Base-by-base conservation (phyloP, 1,140 invertebrate genomes). In the Sinonovacula constricta region DNA sequence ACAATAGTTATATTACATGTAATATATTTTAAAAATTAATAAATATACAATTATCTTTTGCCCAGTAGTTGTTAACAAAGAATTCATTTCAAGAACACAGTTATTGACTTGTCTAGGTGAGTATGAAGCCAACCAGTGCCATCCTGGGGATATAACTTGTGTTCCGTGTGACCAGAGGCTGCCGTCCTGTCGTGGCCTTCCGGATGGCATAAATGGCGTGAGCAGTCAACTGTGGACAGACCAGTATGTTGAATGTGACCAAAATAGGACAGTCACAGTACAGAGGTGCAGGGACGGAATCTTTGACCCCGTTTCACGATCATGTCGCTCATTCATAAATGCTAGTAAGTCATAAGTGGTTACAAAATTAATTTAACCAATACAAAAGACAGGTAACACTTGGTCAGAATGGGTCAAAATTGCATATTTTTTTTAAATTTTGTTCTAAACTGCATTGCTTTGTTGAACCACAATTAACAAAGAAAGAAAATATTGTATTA, bases 201-300 rank as follows among this genome's bases (percentile, higher is more conserved):
- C 80, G 2, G 71, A 85, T 71, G 84, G 82, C 15, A 74, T 65
- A n/a, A 62, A 85, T 10, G 26, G 72, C 1, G 79, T 80, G 36
- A 49, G 39, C 2, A 36, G 62, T 24, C 57, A 75, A n/a, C 63
- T 77, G n/a, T 85, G 79, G 82, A 75, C 69, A 15, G 57, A 79
- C 31, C 24, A 71, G 7, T 83, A 80, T 67, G 68, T 79, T 18
- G 45, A 74, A n/a, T 83, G 84, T 59, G 36, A 34, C 14, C n/a
- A 79, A 24, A 83, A 83, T 36, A 56, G 82, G 60, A 83, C 82
- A 14, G 54, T 79, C 14, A 60, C 26, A 12, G 22, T 72, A 26
- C 26, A 79, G 18, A 22, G 66, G 1, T 83, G 82, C 68, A 53
- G 60, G 49, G 15, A 53, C 15, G 57, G 65, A 24, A 24, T 60